These are phyloP conservation scores for Drosophila azteca DNA, from an alignment of 1,140 invertebrate genomes.

Conservation along the genomic window DNA sequence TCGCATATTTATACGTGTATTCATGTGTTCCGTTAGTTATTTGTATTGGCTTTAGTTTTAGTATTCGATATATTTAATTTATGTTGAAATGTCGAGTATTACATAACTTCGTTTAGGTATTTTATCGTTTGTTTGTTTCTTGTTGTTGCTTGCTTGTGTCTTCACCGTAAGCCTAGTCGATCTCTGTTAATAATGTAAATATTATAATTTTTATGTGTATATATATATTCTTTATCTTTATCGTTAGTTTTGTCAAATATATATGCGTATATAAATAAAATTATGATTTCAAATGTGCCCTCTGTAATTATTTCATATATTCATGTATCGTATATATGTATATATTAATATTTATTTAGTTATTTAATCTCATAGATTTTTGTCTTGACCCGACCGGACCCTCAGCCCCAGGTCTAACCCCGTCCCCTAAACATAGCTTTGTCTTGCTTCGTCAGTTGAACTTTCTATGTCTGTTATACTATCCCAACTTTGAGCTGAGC, in stretches of 20 bases:
- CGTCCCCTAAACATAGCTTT: conserved; percentile 46
- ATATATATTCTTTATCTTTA: conserved; percentile 47
- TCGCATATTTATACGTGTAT: conserved; percentile 27
- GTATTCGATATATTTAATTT: conserved; percentile 32
- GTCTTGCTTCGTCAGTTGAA: conserved; percentile 48
- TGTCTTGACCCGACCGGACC: conserved; percentile 5
- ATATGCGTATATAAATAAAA: conserved; percentile 64
- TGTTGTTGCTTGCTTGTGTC: conserved; percentile 27
- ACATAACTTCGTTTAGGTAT: conserved; percentile 36
- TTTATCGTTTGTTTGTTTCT: conserved; percentile 37
- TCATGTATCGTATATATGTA: conserved; percentile 15
- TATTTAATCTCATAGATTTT: conserved; percentile 62
- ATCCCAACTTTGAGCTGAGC: conserved; percentile 64
- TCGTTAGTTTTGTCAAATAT: conserved; percentile 46
- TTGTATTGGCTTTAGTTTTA: conserved; percentile 38
- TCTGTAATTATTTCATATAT: conserved; percentile 50
- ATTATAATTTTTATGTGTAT: conserved; percentile 57
- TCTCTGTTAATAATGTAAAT: conserved; percentile 53
- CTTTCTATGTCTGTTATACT: conserved; percentile 42
- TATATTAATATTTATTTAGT: conserved; percentile 39
- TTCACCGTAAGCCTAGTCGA: conserved; percentile 22
- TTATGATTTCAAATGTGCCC: conserved; percentile 61
- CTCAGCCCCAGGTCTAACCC: neutral
- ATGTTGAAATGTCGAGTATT: conserved; percentile 32
- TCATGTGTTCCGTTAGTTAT: conserved; percentile 33